Conservation (phyloP, 2,797 vertebrate species). For the Poeciliopsis gracilis region DNA sequence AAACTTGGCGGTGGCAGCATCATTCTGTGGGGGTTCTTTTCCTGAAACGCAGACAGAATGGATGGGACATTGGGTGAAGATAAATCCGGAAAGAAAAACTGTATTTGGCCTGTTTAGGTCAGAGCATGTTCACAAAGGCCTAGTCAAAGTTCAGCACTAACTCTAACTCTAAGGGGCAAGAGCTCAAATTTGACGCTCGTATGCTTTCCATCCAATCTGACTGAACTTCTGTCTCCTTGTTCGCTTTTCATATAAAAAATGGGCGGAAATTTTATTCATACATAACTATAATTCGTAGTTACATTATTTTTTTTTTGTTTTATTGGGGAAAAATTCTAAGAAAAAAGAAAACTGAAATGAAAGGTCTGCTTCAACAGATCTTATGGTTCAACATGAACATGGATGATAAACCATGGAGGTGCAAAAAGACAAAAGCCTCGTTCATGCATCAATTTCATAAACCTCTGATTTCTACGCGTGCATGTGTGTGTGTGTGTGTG, state of each 20-base stretch:
- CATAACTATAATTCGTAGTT: neutral
- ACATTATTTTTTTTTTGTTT: neutral
- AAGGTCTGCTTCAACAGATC: slow-evolving; percentile 1
- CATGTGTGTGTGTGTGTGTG: slow-evolving; percentile 22
- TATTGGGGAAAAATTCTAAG: neutral
- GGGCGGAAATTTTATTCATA: neutral
- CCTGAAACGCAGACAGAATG: neutral
- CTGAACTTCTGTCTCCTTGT: neutral
- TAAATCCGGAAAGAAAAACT: neutral
- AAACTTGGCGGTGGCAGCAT: neutral
- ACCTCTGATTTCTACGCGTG: slow-evolving; percentile 20
- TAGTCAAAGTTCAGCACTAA: neutral
- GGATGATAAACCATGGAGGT: slow-evolving; percentile 2
- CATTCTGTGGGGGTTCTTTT: neutral
- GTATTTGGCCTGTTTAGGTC: neutral
- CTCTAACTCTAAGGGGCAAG: neutral
- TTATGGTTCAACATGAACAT: neutral
- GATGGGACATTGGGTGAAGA: neutral
- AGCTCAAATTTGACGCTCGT: neutral
- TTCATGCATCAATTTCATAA: slow-evolving; percentile 44
- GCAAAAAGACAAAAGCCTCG: slow-evolving; percentile 52
- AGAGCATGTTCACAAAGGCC: neutral
- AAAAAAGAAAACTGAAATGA: slow-evolving; percentile 5
- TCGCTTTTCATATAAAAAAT: neutral
- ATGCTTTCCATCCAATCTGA: neutral